Conservation (phyloP, 2,113 vertebrate species). For the Pteronura brasiliensis region DNA sequence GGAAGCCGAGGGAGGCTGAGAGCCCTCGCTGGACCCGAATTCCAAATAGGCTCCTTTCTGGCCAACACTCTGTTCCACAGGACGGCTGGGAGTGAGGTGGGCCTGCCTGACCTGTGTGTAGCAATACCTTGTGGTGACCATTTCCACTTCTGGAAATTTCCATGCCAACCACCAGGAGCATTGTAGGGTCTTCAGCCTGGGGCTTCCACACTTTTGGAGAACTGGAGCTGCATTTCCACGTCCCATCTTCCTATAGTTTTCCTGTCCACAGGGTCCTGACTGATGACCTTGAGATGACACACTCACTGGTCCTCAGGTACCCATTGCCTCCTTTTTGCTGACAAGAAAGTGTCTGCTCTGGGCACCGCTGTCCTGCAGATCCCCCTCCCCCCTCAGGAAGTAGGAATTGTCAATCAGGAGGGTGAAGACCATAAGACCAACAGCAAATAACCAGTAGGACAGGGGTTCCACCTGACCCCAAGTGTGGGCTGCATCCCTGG, state of each 20-base stretch:
- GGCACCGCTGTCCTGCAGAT: background rate
- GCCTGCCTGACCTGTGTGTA: too few relatives aligned
- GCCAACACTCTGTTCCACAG: background rate
- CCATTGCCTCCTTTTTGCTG: background rate
- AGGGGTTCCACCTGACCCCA: background rate
- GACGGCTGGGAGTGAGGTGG: too few relatives aligned
- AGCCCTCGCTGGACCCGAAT: fast-evolving
- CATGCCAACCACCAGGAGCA: background rate
- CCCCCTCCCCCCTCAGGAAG: too few relatives aligned
- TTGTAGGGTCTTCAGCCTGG: background rate
- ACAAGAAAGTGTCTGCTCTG: background rate
- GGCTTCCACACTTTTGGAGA: background rate
- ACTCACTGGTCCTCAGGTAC: background rate
- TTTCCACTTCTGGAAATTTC: background rate
- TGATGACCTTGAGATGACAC: fast-evolving
- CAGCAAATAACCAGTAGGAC: too few relatives aligned
- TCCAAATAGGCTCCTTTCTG: background rate
- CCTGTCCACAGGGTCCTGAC: background rate
- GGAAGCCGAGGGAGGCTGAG: background rate
- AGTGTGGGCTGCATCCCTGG: background rate
- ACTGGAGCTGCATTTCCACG: fast-evolving
- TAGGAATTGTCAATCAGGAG: background rate
- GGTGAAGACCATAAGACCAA: too few relatives aligned
- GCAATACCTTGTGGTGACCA: too few relatives aligned
- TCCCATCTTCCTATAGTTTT: background rate